These are phyloP conservation scores for Coendou prehensilis DNA, from an alignment of 2,797 vertebrate genomes.

Conservation along the genomic window DNA sequence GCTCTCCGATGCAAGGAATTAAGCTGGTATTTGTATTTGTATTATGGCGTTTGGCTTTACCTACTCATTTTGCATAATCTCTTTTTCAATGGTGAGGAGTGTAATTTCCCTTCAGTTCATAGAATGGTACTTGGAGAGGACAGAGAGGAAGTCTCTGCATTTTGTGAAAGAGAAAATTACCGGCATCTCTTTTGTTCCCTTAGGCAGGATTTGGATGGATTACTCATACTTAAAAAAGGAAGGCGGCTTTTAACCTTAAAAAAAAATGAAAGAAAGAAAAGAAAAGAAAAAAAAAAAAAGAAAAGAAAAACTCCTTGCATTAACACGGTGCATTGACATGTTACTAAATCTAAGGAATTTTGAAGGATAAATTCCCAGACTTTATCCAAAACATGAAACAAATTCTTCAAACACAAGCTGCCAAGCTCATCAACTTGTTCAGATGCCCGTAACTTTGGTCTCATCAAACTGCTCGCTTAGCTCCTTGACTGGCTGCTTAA, in stretches of 20 bases:
- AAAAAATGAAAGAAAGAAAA: constrained; percentile 70
- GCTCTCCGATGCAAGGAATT: constrained; percentile 84
- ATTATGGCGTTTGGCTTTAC: constrained; percentile 89
- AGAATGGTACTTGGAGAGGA: constrained; percentile 88
- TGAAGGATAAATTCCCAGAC: constrained; percentile 84
- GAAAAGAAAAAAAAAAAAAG: constrained; percentile 65
- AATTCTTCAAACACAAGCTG: constrained; percentile 82
- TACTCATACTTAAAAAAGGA: constrained; percentile 90
- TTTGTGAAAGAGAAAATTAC: constrained; percentile 91
- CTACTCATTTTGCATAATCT: constrained; percentile 90
- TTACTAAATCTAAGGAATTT: constrained; percentile 88
- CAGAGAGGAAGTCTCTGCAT: constrained; percentile 91
- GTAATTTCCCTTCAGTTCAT: constrained; percentile 91
- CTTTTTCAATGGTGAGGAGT: constrained; percentile 90
- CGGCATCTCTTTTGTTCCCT: constrained; percentile 87
- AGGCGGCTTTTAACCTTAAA: constrained; percentile 88
- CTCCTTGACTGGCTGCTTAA: constrained; percentile 73
- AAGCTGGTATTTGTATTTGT: constrained; percentile 90
- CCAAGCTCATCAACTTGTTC: constrained; percentile 79
- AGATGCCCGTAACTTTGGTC: constrained; percentile 73
- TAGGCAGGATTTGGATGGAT: constrained; percentile 91
- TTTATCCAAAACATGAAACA: constrained; percentile 87
- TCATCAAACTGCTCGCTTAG: constrained; percentile 69
- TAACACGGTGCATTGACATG: constrained; percentile 89
- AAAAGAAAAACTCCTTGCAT: constrained; percentile 82